Conservation (phyloP, 2,797 vertebrate genomes). For the Mareca strepera region DNA sequence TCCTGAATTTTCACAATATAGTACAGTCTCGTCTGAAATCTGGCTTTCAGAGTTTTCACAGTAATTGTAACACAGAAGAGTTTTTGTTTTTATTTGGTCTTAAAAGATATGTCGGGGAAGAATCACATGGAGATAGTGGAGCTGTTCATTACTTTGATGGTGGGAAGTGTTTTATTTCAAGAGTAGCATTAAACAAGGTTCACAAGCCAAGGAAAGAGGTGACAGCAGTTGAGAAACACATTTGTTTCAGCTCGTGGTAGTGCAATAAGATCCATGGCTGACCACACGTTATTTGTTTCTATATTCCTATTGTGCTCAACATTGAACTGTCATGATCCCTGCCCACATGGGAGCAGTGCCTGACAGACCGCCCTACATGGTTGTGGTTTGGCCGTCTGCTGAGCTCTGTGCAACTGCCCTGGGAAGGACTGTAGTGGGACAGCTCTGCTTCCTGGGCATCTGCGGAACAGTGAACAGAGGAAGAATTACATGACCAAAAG, state of each 20-base stretch:
- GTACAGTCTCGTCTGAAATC: not conserved
- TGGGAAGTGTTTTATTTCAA: not conserved
- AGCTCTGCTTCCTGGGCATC: not conserved
- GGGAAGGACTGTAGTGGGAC: not conserved
- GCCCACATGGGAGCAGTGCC: not conserved
- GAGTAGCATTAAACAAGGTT: not conserved
- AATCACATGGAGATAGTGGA: not conserved
- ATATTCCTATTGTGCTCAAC: not conserved
- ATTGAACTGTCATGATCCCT: not conserved
- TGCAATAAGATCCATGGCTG: not conserved
- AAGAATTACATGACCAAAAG: not conserved
- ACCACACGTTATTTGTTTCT: not conserved
- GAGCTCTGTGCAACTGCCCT: accelerated
- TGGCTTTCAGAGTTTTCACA: not conserved
- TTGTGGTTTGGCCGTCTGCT: not conserved
- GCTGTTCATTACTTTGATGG: not conserved
- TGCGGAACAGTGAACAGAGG: not conserved
- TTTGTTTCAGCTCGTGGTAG: not conserved
- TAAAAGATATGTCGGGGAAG: not conserved
- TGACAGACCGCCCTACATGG: too few species aligned
- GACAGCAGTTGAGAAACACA: not conserved
- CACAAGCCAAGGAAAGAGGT: not conserved
- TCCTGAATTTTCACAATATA: not conserved
- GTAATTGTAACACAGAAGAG: not conserved
- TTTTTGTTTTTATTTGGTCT: not conserved